These are phyloP conservation scores for Pachyseris speciosa DNA, from an alignment of 64 coral and sea anemone species.

Conservation along the genomic window DNA sequence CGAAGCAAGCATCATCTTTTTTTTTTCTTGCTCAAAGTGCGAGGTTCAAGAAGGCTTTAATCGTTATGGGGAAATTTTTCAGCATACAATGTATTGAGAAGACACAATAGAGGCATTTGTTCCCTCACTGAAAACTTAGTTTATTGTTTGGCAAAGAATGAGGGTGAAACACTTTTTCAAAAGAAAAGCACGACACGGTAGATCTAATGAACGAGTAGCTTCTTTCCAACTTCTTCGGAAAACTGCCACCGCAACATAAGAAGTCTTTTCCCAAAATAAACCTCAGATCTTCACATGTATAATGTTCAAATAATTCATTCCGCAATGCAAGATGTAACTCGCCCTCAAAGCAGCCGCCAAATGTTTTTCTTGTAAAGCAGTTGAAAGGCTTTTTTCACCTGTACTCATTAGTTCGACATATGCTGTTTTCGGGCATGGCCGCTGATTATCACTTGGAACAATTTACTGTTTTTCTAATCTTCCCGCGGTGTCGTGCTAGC, in stretches of 20 bases:
- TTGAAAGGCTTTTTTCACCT: conserved; percentile 65
- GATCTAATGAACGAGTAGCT: conserved; percentile 69
- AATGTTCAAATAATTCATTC: not conserved
- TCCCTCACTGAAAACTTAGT: conserved; percentile 51
- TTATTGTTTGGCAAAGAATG: conserved; percentile 81
- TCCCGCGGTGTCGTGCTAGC: conserved; percentile 79
- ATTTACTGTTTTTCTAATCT: conserved; percentile 88
- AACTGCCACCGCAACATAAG: not conserved
- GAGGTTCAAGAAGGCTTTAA: not conserved
- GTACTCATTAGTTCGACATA: conserved; percentile 67
- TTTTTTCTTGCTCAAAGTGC: not conserved
- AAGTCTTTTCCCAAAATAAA: no score
- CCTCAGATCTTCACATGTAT: not conserved
- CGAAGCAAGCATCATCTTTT: not conserved
- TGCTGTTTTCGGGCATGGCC: conserved; percentile 40
- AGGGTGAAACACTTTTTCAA: conserved; percentile 64
- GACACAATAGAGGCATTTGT: conserved; percentile 35
- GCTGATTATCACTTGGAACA: conserved; percentile 86
- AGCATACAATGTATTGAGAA: not conserved
- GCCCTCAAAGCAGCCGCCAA: conserved; percentile 31
- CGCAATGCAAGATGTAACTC: not conserved
- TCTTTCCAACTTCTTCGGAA: conserved; percentile 67
- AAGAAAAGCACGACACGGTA: conserved; percentile 72
- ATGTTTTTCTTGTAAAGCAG: conserved; percentile 18
- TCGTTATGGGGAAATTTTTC: not conserved